Percentiles rank a stretch among this genome's conserved stretches.
Conservation (phyloP, 2,113 vertebrate genomes). For the Cyanoramphus novaezelandiae region DNA sequence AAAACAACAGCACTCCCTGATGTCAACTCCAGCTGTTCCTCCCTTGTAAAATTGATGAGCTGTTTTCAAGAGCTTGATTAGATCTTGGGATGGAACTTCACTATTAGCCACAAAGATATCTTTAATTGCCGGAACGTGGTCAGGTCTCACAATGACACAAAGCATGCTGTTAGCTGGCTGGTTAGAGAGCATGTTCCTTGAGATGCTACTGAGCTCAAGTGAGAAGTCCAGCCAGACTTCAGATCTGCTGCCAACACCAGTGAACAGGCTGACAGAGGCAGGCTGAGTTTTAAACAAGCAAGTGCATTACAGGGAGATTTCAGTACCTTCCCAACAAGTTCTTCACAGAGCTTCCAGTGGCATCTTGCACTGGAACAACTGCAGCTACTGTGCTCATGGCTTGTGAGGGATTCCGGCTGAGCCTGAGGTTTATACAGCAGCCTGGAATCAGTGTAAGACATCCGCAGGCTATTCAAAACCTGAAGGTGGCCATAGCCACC, state of each 20-base stretch:
- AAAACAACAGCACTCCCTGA: conserved; percentile 57
- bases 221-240: not conserved
- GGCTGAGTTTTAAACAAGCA: not conserved
- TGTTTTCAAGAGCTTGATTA: conserved; percentile 37
- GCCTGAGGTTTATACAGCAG: not conserved
- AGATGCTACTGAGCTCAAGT: not conserved
- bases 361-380: not conserved
- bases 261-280: not conserved
- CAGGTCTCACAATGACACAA: not conserved
- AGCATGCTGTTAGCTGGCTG: not conserved
- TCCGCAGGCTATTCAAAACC: not conserved
- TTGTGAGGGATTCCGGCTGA: not conserved
- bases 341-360: not conserved
- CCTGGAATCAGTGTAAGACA: not conserved
- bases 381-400: not conserved
- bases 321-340: not conserved
- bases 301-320: not conserved
- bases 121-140: not conserved
- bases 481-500: not conserved
- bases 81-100: conserved; percentile 4
- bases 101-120: not conserved
- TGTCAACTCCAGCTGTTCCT: conserved; percentile 67
- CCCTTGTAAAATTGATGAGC: conserved; percentile 59
- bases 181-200: not conserved
- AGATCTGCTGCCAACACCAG: not conserved